phyloP scores from a whole-genome alignment of 2,888 invertebrate genomes.

The Epinotia bilunana region DNA sequence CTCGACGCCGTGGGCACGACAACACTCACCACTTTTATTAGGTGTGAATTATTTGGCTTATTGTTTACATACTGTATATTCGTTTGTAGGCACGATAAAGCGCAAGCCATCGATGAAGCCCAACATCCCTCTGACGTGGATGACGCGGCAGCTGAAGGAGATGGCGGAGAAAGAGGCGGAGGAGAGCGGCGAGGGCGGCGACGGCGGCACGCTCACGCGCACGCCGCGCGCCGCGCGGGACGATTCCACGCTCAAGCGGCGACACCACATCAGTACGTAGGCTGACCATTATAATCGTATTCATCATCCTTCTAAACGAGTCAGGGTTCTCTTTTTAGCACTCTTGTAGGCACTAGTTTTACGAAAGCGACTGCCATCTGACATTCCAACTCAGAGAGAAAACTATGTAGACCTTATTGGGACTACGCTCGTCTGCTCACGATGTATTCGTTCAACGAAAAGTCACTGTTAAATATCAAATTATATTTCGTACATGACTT shows the following conservation, averaged over 20 bases:
- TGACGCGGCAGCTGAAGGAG: constrained; percentile 95
- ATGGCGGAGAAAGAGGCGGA: constrained; percentile 88
- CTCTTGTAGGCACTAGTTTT: no score
- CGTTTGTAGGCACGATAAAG: constrained; percentile 90
- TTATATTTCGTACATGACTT: no score
- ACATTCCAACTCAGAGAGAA: no score
- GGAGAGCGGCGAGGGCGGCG: constrained; percentile 78
- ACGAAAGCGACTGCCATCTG: no score
- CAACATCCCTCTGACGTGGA: constrained; percentile 94
- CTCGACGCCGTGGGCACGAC: no score
- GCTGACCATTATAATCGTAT: neutral
- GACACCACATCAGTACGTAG: constrained; percentile 64
- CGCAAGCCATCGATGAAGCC: constrained; percentile 97
- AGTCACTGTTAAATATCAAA: neutral
- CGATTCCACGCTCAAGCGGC: constrained; percentile 75
- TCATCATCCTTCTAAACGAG: no score
- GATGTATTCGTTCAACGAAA: no score
- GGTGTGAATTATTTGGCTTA: neutral
- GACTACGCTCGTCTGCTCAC: no score
- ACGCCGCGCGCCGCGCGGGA: constrained; percentile 73
- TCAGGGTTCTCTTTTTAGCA: no score
- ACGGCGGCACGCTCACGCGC: constrained; percentile 81
- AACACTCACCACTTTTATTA: no score
- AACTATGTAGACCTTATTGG: no score
- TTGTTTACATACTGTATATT: neutral